Conservation (phyloP, 2,888 invertebrate species). For the Exephanes ischioxanthus region DNA sequence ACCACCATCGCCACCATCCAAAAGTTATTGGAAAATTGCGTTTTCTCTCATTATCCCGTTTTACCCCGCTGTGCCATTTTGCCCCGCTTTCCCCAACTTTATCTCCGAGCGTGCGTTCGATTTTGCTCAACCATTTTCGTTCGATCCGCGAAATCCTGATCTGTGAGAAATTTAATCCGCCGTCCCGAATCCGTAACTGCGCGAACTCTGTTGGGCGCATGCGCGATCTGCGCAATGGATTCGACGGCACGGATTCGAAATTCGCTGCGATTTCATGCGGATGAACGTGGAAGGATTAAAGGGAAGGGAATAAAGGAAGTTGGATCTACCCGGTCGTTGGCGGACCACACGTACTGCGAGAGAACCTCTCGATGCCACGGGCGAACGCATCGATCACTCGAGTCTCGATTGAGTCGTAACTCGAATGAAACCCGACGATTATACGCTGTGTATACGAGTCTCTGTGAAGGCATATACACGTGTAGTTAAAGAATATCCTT, state of each 20-base stretch:
- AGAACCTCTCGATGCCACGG: conserved; percentile 54
- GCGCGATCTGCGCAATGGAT: conserved; percentile 60
- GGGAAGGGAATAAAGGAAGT: conserved; percentile 58
- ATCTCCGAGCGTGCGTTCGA: not conserved
- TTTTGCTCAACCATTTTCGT: not conserved
- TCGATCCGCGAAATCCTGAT: conserved; percentile 51
- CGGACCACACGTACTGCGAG: conserved; percentile 62
- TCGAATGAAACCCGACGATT: conserved; percentile 64
- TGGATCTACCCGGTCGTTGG: conserved; percentile 32
- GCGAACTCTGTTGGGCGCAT: not conserved
- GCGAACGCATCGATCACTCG: conserved; percentile 61
- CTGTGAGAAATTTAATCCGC: conserved; percentile 55
- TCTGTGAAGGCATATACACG: conserved; percentile 9
- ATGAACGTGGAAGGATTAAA: conserved; percentile 68
- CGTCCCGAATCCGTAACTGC: conserved; percentile 44
- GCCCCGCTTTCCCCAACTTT: no score
- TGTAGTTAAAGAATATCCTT: conserved; percentile 24
- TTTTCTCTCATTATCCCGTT: no score
- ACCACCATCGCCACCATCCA: no score
- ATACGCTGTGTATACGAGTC: conserved; percentile 27
- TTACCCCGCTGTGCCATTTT: no score
- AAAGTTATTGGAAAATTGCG: no score
- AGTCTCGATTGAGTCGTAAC: conserved; percentile 67
- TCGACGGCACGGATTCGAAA: conserved; percentile 48
- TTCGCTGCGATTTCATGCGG: conserved; percentile 26